phyloP scores from a whole-genome alignment of 2,888 invertebrate genomes.

The Lasioglossum zephyrum region DNA sequence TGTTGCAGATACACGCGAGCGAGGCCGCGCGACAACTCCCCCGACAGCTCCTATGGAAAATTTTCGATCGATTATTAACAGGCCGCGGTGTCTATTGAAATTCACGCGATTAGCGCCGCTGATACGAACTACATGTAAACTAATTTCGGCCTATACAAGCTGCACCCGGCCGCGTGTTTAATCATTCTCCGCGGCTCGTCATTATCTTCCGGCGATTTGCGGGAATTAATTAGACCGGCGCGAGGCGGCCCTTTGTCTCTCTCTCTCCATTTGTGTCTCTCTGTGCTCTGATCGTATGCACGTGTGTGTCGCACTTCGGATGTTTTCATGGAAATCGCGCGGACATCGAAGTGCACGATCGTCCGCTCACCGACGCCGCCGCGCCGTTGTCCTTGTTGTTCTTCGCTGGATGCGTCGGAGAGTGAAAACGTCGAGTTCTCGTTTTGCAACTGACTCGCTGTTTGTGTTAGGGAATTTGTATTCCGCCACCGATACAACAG shows the following conservation, averaged over 20 bases:
- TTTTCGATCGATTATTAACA: slow-evolving; percentile 28
- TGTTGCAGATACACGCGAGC: neutral
- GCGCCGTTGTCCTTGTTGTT: slow-evolving; percentile 23
- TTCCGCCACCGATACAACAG: slow-evolving; percentile 1
- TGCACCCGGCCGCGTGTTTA: slow-evolving; percentile 14
- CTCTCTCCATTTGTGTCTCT: neutral
- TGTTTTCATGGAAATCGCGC: slow-evolving; percentile 31
- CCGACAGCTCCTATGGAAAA: slow-evolving; percentile 9
- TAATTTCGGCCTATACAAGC: slow-evolving; percentile 19
- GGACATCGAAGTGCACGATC: slow-evolving; percentile 10
- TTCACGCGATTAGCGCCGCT: slow-evolving; percentile 8
- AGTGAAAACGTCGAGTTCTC: slow-evolving; percentile 28
- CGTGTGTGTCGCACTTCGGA: neutral
- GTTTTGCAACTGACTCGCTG: neutral
- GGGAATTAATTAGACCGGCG: slow-evolving; percentile 32
- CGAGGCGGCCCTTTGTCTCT: neutral
- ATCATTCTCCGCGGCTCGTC: slow-evolving; percentile 27
- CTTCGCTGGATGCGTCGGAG: neutral
- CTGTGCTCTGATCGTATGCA: neutral
- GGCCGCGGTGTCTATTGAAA: slow-evolving; percentile 22
- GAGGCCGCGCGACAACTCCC: neutral
- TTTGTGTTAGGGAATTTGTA: neutral
- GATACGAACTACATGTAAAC: slow-evolving; percentile 26
- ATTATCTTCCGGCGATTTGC: slow-evolving; percentile 33
- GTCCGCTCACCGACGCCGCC: neutral